Conservation (phyloP, 2,888 invertebrate genomes). For the Anticlea derivata region DNA sequence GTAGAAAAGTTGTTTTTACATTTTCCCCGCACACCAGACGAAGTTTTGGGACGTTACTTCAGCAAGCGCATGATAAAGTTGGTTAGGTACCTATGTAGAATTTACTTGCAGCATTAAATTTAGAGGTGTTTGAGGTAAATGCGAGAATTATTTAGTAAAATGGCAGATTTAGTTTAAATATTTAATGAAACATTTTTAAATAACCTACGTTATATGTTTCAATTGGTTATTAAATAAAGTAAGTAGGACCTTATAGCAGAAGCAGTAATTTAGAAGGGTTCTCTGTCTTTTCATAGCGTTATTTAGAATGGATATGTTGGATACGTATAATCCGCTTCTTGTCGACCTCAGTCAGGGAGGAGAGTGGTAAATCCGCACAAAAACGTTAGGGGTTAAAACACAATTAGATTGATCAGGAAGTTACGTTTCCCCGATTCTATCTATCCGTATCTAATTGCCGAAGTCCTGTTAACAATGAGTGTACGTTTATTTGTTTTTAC, state of each 20-base stretch:
- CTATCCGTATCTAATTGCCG: conserved; percentile 22
- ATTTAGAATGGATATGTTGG: conserved; percentile 41
- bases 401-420: conserved; percentile 40
- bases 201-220: background rate
- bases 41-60: conserved; percentile 25
- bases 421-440: conserved; percentile 30
- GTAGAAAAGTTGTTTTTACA: conserved; percentile 27
- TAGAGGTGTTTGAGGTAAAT: conserved; percentile 14
- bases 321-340: conserved; percentile 44
- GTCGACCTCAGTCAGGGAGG: conserved; percentile 57
- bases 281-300: conserved; percentile 30
- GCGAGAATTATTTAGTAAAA: background rate
- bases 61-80: conserved; percentile 13
- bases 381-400: conserved; percentile 41
- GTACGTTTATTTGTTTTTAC: conserved; percentile 7
- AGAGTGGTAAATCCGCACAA: conserved; percentile 41
- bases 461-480: conserved; percentile 8
- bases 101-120: conserved; percentile 18
- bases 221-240: background rate
- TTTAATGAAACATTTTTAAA: background rate
- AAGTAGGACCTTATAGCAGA: background rate
- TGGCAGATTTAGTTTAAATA: background rate
- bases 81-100: conserved; percentile 11
- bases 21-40: conserved; percentile 15
- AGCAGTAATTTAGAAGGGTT: background rate